These are phyloP conservation scores for Hycleus cichorii DNA, from an alignment of 1,140 invertebrate genomes.

Conservation along the genomic window DNA sequence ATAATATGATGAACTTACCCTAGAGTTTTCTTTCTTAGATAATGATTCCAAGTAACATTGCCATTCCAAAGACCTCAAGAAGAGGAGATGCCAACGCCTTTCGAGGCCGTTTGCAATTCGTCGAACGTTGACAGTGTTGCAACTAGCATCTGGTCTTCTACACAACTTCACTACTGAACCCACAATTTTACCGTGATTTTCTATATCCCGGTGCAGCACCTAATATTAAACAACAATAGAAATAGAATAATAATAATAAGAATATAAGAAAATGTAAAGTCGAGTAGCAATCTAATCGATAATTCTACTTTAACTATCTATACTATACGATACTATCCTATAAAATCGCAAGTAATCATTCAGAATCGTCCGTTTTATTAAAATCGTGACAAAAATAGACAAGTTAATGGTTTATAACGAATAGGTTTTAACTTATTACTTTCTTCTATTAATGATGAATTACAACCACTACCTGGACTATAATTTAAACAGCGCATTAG, in stretches of 20 bases:
- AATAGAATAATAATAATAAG: constrained; percentile 3
- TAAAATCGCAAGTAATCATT: too few species aligned
- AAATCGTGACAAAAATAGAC: constrained; percentile 8
- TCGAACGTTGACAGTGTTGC: constrained; percentile 37
- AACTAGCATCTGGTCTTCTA: constrained; percentile 34
- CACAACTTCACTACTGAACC: constrained; percentile 68
- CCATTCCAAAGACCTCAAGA: constrained; percentile 81
- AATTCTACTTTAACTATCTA: too few species aligned
- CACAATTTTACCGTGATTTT: constrained; percentile 75
- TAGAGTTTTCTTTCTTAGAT: constrained; percentile 25
- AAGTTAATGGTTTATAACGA: constrained; percentile 2
- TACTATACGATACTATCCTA: too few species aligned
- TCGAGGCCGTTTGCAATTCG: constrained; percentile 56
- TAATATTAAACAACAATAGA: constrained; percentile 42
- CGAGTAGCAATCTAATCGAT: neutral
- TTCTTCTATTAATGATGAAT: constrained; percentile 12
- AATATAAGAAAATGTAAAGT: neutral
- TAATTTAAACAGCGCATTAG: constrained; percentile 13
- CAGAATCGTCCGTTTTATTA: constrained; percentile 4
- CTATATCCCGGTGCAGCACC: constrained; percentile 77
- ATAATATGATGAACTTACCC: constrained; percentile 18
- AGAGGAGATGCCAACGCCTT: constrained; percentile 79
- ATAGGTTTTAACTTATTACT: constrained; percentile 10
- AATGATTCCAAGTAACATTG: constrained; percentile 67
- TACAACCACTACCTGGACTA: constrained; percentile 7